Percentiles rank a stretch among this genome's conserved stretches.
Evolutionary conservation across 2,797 vertebrate species (phyloP).

Genomic region (Melanitta fusca): DNA sequence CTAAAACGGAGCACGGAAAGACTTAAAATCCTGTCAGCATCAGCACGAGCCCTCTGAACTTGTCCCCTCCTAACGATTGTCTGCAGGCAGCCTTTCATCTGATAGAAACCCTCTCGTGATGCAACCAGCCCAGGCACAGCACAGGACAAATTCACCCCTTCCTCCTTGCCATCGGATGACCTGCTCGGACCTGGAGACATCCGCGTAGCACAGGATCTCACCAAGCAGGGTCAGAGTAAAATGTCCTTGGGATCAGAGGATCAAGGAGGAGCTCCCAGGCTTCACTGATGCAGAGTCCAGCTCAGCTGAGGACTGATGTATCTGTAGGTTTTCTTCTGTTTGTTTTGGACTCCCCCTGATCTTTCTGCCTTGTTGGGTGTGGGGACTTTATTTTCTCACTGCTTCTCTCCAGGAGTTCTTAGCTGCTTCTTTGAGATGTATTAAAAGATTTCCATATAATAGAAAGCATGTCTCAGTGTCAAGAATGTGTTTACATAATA

Average conservation of each 20-base stretch:
- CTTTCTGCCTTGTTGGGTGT: neutral
- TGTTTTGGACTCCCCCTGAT: neutral
- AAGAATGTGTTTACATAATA: neutral
- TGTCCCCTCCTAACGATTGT: neutral
- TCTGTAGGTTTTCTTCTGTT: neutral
- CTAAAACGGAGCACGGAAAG: neutral
- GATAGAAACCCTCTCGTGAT: neutral
- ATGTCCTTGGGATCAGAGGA: neutral
- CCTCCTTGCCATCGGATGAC: neutral
- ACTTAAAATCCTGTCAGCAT: neutral
- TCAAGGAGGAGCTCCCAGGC: neutral
- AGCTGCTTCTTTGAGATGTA: neutral
- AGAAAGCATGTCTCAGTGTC: neutral
- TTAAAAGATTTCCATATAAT: neutral
- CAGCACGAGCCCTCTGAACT: neutral
- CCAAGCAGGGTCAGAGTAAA: neutral
- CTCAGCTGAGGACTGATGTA: neutral
- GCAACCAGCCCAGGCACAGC: neutral
- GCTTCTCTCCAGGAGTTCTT: neutral
- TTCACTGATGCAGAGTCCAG: neutral
- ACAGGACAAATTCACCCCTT: neutral
- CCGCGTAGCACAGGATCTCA: neutral
- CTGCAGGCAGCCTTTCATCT: neutral
- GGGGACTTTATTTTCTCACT: neutral
- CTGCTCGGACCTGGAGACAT: neutral